These are phyloP conservation scores for Thalassarche chlororhynchos DNA, from an alignment of 2,113 vertebrate species.

Conservation along the genomic window DNA sequence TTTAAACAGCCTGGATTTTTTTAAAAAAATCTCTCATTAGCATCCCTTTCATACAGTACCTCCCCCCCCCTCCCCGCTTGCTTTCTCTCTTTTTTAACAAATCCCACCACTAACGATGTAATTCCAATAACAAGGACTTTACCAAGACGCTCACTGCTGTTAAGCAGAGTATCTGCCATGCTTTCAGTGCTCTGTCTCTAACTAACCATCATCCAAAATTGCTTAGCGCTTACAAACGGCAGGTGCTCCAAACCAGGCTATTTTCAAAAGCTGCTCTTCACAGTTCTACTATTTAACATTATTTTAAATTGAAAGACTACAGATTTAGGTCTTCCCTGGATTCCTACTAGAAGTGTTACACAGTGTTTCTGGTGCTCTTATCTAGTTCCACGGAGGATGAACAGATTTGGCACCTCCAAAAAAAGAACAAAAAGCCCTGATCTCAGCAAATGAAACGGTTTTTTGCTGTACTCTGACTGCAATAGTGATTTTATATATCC, in stretches of 20 bases:
- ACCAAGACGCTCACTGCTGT: not conserved
- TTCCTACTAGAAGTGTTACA: conserved; percentile 36
- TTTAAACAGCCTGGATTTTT: not conserved
- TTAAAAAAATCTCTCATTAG: not conserved
- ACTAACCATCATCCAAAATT: not conserved
- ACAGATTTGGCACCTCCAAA: conserved; percentile 49
- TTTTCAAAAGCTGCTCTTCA: not conserved
- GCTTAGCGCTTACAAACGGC: not conserved
- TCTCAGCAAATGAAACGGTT: not conserved
- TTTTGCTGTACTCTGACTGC: not conserved
- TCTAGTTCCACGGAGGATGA: conserved; percentile 22
- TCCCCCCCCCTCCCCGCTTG: not conserved
- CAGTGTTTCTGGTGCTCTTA: conserved; percentile 34
- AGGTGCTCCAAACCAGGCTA: not conserved
- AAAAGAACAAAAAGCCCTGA: conserved; percentile 46
- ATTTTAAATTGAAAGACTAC: conserved; percentile 21
- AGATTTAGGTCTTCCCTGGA: conserved; percentile 41
- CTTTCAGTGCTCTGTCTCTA: not conserved
- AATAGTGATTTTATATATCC: not conserved
- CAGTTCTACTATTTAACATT: conserved; percentile 20
- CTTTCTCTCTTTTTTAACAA: not conserved
- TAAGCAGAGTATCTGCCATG: not conserved
- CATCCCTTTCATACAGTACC: not conserved
- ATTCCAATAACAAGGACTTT: not conserved
- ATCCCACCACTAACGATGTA: not conserved